Conservation (phyloP, 2,888 invertebrate species). For the Pantelozetes paolii region DNA sequence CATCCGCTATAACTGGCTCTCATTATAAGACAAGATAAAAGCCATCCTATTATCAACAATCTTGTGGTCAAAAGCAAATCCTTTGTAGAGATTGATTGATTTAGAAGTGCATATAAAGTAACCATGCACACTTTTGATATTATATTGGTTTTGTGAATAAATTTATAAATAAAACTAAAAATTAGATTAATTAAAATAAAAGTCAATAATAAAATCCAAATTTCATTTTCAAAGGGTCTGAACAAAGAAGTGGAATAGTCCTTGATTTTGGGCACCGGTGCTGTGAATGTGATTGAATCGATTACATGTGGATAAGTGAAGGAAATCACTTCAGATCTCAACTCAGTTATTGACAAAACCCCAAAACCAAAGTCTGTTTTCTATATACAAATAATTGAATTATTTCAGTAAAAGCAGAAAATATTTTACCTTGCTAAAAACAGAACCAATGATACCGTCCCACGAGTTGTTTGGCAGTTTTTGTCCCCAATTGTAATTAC, state of each 20-base stretch:
- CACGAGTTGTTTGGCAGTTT: neutral
- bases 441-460: neutral
- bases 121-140: no score
- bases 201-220: conserved; percentile 12
- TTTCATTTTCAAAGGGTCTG: neutral
- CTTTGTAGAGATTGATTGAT: neutral
- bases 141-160: no score
- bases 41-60: conserved; percentile 3
- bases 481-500: neutral
- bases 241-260: neutral
- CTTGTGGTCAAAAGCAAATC: neutral
- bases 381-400: neutral
- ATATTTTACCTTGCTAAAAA: neutral
- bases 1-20: conserved; percentile 3
- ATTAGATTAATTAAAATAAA: neutral
- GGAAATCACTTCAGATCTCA: conserved; percentile 8
- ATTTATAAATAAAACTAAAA: neutral
- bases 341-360: conserved; percentile 28
- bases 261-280: neutral
- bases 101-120: neutral
- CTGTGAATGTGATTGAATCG: conserved; percentile 31
- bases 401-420: neutral
- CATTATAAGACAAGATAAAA: neutral
- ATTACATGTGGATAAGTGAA: conserved; percentile 24
- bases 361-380: conserved; percentile 35